Evolutionary conservation across 2,113 vertebrate genomes (phyloP).

Genomic region (Psammodynastes pulverulentus): DNA sequence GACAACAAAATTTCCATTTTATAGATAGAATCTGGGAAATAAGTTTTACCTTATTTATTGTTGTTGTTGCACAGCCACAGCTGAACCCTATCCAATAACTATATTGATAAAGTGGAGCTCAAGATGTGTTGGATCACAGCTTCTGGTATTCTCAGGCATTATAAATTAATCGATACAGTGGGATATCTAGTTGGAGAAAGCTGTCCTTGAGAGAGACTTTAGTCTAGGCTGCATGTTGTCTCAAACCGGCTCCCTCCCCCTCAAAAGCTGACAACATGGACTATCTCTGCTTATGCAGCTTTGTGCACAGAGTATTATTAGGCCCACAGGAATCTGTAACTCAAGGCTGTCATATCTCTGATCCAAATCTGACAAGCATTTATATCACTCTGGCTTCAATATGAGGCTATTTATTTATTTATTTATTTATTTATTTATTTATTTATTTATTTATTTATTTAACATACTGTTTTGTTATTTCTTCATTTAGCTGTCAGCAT

Average conservation of each 20-base stretch:
- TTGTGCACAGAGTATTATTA: background rate
- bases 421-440: too few species aligned
- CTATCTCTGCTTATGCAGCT: background rate
- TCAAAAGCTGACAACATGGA: background rate
- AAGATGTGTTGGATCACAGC: background rate
- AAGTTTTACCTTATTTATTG: background rate
- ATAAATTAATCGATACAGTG: background rate
- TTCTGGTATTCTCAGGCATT: background rate
- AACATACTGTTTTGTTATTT: background rate
- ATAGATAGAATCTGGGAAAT: background rate
- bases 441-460: too few species aligned
- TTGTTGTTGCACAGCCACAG: background rate
- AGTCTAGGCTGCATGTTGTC: background rate
- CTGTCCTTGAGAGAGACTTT: background rate
- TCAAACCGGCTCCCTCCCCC: background rate
- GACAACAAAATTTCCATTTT: background rate
- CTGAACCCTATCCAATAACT: background rate
- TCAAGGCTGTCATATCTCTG: background rate
- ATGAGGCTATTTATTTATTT: background rate
- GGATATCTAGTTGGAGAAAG: background rate
- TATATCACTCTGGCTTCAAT: background rate
- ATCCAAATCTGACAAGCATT: background rate
- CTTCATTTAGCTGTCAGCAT: background rate
- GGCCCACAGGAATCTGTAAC: background rate
- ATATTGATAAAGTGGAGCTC: background rate